Evolutionary conservation across 2,113 vertebrate genomes (phyloP).

Genomic region (Misgurnus anguillicaudatus): DNA sequence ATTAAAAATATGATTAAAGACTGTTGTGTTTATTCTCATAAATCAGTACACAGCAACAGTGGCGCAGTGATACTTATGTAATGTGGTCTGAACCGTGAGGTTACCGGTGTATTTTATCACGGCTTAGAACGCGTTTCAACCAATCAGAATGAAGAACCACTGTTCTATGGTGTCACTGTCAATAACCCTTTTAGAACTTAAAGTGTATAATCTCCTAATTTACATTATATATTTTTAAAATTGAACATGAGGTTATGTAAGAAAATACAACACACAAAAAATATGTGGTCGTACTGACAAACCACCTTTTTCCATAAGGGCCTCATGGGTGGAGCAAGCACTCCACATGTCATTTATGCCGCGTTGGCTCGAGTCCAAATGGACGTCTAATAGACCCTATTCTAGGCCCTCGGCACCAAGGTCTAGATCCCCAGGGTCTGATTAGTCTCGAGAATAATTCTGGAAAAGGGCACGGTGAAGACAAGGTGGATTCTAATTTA

Average conservation of each 20-base stretch:
- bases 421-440: slow-evolving; percentile 42
- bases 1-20: too few species aligned
- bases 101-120: too few species aligned
- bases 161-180: too few species aligned
- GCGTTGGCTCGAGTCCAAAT: slow-evolving; percentile 41
- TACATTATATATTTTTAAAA: neutral
- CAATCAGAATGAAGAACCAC: too few species aligned
- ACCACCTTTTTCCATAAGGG: slow-evolving; percentile 7
- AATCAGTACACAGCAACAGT: too few species aligned
- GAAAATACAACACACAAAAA: neutral
- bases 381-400: slow-evolving; percentile 42
- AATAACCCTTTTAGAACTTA: too few species aligned
- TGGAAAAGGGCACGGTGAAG: slow-evolving; percentile 51
- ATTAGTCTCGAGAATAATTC: slow-evolving; percentile 55
- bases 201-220: neutral
- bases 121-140: too few species aligned
- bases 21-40: too few species aligned
- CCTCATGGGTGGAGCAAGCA: slow-evolving; percentile 28
- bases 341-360: slow-evolving; percentile 29
- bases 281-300: slow-evolving; percentile 21
- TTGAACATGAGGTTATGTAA: neutral
- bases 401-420: slow-evolving; percentile 34
- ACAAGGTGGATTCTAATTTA: slow-evolving; percentile 41
- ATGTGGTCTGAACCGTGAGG: too few species aligned
- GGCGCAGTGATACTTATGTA: too few species aligned